Evolutionary conservation across 2,888 invertebrate genomes (phyloP).

Genomic region (Tetragonula carbonaria): DNA sequence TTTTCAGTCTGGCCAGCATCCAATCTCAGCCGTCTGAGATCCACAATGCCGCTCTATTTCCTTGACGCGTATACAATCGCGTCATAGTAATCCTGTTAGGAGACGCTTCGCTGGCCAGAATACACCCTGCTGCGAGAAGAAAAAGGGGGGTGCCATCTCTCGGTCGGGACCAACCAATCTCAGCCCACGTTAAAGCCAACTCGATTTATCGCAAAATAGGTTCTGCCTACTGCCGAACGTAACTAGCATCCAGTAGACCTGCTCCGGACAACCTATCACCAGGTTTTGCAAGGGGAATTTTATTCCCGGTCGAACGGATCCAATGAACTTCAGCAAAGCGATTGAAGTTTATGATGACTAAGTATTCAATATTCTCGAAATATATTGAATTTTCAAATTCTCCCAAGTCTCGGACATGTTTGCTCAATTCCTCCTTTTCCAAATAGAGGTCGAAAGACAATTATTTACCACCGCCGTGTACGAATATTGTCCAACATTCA

Average conservation of each 20-base stretch:
- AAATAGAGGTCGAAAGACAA: not conserved
- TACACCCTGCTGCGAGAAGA: slow-evolving; percentile 77
- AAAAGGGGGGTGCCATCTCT: slow-evolving; percentile 68
- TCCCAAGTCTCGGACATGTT: not conserved
- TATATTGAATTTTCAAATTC: not conserved
- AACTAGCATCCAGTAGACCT: slow-evolving; percentile 40
- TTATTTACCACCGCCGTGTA: not conserved
- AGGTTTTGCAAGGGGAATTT: not conserved
- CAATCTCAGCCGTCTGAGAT: slow-evolving; percentile 60
- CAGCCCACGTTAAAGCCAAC: slow-evolving; percentile 53
- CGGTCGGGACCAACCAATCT: slow-evolving; percentile 64
- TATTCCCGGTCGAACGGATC: too few species aligned
- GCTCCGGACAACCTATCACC: not conserved
- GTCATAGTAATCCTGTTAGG: slow-evolving; percentile 82
- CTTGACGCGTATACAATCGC: slow-evolving; percentile 83
- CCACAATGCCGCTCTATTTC: slow-evolving; percentile 82
- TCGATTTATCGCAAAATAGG: slow-evolving; percentile 67
- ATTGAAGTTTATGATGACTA: not conserved
- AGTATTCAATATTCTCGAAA: too few species aligned
- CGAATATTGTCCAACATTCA: not conserved
- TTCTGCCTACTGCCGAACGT: slow-evolving; percentile 28
- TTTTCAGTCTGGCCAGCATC: slow-evolving; percentile 74
- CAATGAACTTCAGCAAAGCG: not conserved
- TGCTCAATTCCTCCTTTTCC: not conserved
- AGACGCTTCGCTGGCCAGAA: slow-evolving; percentile 78